A percentile compares a stretch with the other conserved stretches of the same genome.
phyloP scores from a whole-genome alignment of 2,888 invertebrate species.

The Megastigmus dorsalis region DNA sequence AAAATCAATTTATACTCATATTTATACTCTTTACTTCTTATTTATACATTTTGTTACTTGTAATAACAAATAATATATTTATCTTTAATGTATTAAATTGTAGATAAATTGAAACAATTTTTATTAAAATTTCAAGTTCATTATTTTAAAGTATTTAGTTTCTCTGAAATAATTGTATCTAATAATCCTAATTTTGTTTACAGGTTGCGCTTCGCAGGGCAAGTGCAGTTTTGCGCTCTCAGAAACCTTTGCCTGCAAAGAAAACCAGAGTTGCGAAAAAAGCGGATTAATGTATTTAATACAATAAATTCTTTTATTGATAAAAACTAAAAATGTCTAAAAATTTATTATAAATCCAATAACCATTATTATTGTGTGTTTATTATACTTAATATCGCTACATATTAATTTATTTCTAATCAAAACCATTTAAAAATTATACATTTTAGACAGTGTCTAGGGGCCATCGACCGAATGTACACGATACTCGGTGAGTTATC shows the following conservation, averaged over 20 bases:
- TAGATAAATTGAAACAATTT: not conserved
- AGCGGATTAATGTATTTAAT: constrained; percentile 81
- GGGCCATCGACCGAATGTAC: too few relatives aligned
- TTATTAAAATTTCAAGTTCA: not conserved
- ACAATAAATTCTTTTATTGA: constrained; percentile 63
- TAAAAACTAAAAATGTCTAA: too few relatives aligned
- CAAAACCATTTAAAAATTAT: too few relatives aligned
- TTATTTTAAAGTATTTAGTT: not conserved
- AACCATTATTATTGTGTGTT: not conserved
- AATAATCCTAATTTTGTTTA: constrained; percentile 34
- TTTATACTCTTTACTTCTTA: too few relatives aligned
- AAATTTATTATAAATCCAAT: not conserved
- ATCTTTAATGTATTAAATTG: too few relatives aligned
- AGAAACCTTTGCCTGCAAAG: constrained; percentile 89
- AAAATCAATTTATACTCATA: too few relatives aligned
- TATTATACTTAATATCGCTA: too few relatives aligned
- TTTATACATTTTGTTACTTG: not conserved
- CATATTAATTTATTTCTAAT: too few relatives aligned
- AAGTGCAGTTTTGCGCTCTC: constrained; percentile 93
- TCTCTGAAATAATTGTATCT: too few relatives aligned
- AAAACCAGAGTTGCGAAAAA: constrained; percentile 87
- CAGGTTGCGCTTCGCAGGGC: constrained; percentile 94
- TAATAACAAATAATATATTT: too few relatives aligned
- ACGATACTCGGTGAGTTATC: too few relatives aligned
- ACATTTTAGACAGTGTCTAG: too few relatives aligned